A percentile compares a stretch with the other conserved stretches of the same genome.
These are phyloP conservation scores for Myioborus melanocephalus DNA, from an alignment of 2,797 vertebrate genomes.

Conservation along the genomic window DNA sequence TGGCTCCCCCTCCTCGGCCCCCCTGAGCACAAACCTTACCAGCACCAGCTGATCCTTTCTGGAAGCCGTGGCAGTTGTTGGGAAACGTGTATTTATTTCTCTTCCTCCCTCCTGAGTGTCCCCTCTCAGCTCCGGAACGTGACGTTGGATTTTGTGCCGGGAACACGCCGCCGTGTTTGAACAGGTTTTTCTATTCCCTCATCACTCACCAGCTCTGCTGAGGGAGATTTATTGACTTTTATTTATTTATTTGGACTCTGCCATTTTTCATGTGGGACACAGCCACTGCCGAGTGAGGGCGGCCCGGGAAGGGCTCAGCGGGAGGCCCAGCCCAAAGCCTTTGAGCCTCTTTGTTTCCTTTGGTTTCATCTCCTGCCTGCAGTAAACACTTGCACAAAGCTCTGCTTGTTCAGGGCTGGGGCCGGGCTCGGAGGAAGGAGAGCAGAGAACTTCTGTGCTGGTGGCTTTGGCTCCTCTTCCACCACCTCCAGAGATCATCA, in stretches of 20 bases:
- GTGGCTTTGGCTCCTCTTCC: neutral
- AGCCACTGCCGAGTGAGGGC: constrained; percentile 26
- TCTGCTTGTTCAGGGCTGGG: neutral
- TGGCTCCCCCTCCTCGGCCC: neutral
- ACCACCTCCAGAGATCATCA: fast-evolving
- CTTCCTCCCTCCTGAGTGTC: neutral
- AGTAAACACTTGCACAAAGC: constrained; percentile 44
- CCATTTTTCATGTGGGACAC: constrained; percentile 52
- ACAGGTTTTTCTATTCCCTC: constrained; percentile 52
- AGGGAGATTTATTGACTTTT: constrained; percentile 52
- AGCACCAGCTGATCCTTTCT: neutral
- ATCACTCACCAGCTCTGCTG: constrained; percentile 52
- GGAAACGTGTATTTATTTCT: constrained; percentile 47
- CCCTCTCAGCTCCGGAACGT: constrained; percentile 22
- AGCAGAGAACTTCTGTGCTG: neutral
- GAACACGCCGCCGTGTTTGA: constrained; percentile 41
- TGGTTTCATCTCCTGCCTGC: constrained; percentile 46
- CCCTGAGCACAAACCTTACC: neutral
- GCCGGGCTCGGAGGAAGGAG: neutral
- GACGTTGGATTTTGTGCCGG: constrained; percentile 11
- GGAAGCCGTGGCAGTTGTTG: neutral
- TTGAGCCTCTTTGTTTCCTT: constrained; percentile 53
- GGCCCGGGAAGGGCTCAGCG: constrained; percentile 20
- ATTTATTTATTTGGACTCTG: constrained; percentile 62
- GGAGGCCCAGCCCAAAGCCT: constrained; percentile 20